These are phyloP conservation scores for Lamellibrachia luymesi DNA, from an alignment of 1,140 invertebrate species.

Conservation along the genomic window DNA sequence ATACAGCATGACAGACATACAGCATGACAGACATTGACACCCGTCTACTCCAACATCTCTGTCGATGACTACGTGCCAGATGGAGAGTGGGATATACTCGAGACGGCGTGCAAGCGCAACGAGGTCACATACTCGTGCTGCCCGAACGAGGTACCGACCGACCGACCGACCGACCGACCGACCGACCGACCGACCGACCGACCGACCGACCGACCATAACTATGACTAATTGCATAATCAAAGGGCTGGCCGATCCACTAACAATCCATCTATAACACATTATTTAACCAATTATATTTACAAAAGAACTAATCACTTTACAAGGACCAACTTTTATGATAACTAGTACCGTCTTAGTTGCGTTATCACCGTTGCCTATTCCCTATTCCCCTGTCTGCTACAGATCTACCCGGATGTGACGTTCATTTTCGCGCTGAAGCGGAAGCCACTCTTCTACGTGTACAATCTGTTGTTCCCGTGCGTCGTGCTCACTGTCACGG, in stretches of 20 bases:
- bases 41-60: background rate
- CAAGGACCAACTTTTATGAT: background rate
- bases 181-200: too few relatives aligned
- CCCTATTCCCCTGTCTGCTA: background rate
- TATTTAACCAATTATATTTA: background rate
- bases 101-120: background rate
- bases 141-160: too few relatives aligned
- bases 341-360: background rate
- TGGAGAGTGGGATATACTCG: background rate
- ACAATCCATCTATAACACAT: background rate
- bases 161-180: too few relatives aligned
- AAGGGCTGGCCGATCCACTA: too few relatives aligned
- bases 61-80: background rate
- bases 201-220: too few relatives aligned
- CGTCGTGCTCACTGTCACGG: constrained; percentile 12
- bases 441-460: constrained; percentile 12
- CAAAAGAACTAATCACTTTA: background rate
- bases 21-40: background rate
- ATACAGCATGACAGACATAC: too few relatives aligned
- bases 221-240: too few relatives aligned
- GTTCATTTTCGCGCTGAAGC: background rate
- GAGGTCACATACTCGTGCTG: background rate
- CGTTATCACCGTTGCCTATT: background rate
- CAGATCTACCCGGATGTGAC: background rate
- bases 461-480: constrained; percentile 18